These are phyloP conservation scores for Rhodeus uyekii DNA, from an alignment of 2,797 vertebrate species.

Conservation along the genomic window DNA sequence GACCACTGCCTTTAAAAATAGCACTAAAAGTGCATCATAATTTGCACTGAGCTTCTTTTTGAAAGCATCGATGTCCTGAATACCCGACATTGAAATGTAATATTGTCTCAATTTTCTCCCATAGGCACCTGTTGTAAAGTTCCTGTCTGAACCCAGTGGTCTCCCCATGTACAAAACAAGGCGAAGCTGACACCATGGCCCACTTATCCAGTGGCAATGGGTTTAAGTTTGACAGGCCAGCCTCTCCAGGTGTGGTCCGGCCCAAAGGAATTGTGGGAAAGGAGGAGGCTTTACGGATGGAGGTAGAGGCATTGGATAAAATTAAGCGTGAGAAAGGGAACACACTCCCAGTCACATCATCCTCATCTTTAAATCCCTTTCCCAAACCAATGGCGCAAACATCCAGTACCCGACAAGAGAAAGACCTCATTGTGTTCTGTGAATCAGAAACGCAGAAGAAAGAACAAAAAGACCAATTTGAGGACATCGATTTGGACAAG, in stretches of 20 bases:
- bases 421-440: slow-evolving; percentile 95
- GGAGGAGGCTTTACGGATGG: slow-evolving; percentile 97
- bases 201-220: slow-evolving; percentile 92
- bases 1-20: not conserved
- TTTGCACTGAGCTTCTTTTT: not conserved
- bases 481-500: slow-evolving; percentile 88
- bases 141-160: slow-evolving; percentile 49
- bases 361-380: slow-evolving; percentile 57
- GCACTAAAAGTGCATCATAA: not conserved
- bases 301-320: slow-evolving; percentile 93
- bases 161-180: slow-evolving; percentile 74
- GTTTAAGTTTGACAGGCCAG: slow-evolving; percentile 81
- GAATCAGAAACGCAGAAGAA: slow-evolving; percentile 84
- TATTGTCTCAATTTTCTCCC: slow-evolving; percentile 49
- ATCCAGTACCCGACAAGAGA: slow-evolving; percentile 77
- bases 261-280: slow-evolving; percentile 89
- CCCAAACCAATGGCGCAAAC: slow-evolving; percentile 53
- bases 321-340: slow-evolving; percentile 84
- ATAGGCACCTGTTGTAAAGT: slow-evolving; percentile 72
- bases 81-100: not conserved
- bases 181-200: slow-evolving; percentile 86
- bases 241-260: slow-evolving; percentile 67
- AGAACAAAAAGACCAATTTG: slow-evolving; percentile 79
- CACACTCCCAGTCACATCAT: slow-evolving; percentile 66
- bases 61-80: not conserved